These are phyloP conservation scores for Listrodromus nycthemerus DNA, from an alignment of 2,888 invertebrate genomes.

Conservation along the genomic window DNA sequence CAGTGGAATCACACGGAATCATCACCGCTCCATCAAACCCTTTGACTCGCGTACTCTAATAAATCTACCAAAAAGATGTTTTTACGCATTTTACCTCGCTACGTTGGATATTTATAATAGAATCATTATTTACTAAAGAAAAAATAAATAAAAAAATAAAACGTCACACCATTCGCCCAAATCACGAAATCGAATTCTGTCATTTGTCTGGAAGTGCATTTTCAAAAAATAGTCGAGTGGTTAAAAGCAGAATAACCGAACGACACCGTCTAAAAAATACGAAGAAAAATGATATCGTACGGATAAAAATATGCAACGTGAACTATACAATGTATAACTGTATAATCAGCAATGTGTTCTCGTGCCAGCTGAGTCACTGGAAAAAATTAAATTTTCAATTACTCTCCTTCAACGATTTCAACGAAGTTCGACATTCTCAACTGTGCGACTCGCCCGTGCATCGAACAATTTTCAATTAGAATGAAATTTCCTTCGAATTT, in stretches of 20 bases:
- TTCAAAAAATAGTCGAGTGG: background rate
- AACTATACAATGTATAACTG: background rate
- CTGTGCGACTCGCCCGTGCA: background rate
- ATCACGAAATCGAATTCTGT: background rate
- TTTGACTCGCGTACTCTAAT: background rate
- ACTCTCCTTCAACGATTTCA: background rate
- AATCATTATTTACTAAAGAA: background rate
- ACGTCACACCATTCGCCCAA: background rate
- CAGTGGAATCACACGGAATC: background rate
- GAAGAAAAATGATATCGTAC: background rate
- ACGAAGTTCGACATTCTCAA: background rate
- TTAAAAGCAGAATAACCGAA: background rate
- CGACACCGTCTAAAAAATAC: background rate
- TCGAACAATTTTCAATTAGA: background rate
- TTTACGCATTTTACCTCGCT: background rate
- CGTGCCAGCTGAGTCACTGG: background rate
- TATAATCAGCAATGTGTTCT: background rate
- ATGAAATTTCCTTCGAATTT: background rate
- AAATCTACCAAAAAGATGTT: background rate
- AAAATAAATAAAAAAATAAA: background rate
- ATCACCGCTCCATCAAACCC: conserved; percentile 19
- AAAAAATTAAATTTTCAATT: background rate
- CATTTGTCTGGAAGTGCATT: background rate
- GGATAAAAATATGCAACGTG: background rate
- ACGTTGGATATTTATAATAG: background rate